Percentiles rank a stretch among this genome's conserved stretches.
phyloP scores from a whole-genome alignment of 1,140 invertebrate species.

The Camponotus floridanus region DNA sequence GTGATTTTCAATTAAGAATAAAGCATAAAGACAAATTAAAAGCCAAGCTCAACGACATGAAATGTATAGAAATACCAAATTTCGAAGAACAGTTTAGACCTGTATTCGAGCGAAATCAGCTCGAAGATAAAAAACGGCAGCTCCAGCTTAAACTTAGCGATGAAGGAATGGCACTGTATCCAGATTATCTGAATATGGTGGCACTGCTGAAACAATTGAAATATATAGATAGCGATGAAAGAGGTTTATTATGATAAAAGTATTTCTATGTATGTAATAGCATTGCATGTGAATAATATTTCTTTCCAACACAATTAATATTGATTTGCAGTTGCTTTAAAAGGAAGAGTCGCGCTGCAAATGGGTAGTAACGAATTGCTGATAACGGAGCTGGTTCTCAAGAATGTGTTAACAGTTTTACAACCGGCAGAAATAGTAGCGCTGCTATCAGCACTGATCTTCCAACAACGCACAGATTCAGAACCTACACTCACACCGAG shows the following conservation, averaged over 20 bases:
- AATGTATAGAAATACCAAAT: constrained; percentile 85
- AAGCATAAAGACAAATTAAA: constrained; percentile 72
- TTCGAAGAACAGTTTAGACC: constrained; percentile 91
- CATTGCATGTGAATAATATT: background rate
- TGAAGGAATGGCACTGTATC: constrained; percentile 94
- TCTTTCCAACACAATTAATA: constrained; percentile 22
- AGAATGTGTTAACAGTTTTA: constrained; percentile 95
- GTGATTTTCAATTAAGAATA: constrained; percentile 46
- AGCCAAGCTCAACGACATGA: constrained; percentile 74
- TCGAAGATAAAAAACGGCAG: constrained; percentile 90
- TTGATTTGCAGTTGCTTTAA: constrained; percentile 89
- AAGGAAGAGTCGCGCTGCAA: constrained; percentile 97
- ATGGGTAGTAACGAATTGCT: constrained; percentile 98
- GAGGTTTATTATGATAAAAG: constrained; percentile 85
- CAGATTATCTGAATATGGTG: constrained; percentile 95
- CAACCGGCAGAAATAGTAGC: constrained; percentile 97
- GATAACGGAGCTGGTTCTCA: constrained; percentile 98
- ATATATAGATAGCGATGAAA: constrained; percentile 91
- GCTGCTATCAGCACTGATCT: constrained; percentile 96
- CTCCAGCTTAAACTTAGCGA: constrained; percentile 93
- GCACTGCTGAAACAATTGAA: constrained; percentile 93
- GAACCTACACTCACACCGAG: constrained; percentile 64
- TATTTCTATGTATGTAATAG: background rate
- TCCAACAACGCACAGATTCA: constrained; percentile 91
- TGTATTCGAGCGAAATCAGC: constrained; percentile 90